Evolutionary conservation across 1,140 invertebrate species (phyloP).

Genomic region (Pomacea maculata): DNA sequence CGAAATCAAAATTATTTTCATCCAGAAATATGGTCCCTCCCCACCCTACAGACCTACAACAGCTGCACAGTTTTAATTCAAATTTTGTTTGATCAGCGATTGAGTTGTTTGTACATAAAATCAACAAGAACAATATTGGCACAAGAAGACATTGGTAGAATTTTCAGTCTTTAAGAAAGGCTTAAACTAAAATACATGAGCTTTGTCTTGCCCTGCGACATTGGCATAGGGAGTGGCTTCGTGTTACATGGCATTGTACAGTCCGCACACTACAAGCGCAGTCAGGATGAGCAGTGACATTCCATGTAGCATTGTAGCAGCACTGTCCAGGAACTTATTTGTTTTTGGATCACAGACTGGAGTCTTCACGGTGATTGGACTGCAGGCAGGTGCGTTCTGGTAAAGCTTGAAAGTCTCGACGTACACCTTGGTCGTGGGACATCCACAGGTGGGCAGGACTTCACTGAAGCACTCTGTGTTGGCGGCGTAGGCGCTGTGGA

Average conservation of each 20-base stretch:
- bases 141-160: not conserved
- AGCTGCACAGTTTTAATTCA: too few relatives aligned
- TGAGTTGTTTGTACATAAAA: too few relatives aligned
- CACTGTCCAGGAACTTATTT: not conserved
- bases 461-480: not conserved
- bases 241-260: not conserved
- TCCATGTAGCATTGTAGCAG: not conserved
- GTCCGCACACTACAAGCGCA: too few relatives aligned
- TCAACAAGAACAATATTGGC: too few relatives aligned
- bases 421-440: slow-evolving; percentile 4
- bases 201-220: too few relatives aligned
- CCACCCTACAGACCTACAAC: too few relatives aligned
- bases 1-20: too few relatives aligned
- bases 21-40: too few relatives aligned
- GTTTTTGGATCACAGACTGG: not conserved
- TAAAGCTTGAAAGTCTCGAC: not conserved
- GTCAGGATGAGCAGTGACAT: not conserved
- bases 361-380: not conserved
- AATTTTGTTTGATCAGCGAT: too few relatives aligned
- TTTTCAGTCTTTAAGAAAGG: not conserved
- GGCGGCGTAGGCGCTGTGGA: not conserved
- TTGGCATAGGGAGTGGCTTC: not conserved
- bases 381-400: slow-evolving; percentile 3
- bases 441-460: slow-evolving; percentile 16
- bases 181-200: not conserved